Conservation (phyloP, 1,140 invertebrate species). For the Anoplolepis gracilipes region DNA sequence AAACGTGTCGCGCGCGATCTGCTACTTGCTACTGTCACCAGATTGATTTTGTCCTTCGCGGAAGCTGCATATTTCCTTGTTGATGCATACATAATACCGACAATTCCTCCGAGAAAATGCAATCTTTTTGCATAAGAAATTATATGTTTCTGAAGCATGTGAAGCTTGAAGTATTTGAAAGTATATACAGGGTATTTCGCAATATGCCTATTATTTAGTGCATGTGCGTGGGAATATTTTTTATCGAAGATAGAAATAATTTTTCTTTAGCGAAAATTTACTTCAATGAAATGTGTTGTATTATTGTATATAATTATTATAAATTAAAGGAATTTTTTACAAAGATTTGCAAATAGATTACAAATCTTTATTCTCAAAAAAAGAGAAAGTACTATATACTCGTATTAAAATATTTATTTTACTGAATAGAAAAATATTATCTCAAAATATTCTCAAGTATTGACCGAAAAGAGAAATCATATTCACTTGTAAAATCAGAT, state of each 20-base stretch:
- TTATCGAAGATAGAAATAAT: background rate
- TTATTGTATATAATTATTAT: too few relatives aligned
- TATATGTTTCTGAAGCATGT: background rate
- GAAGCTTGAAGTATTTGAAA: slow-evolving; percentile 18
- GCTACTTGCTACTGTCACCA: slow-evolving; percentile 11
- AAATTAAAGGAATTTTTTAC: too few relatives aligned
- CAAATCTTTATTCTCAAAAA: too few relatives aligned
- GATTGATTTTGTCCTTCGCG: slow-evolving; percentile 54
- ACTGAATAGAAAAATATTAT: background rate
- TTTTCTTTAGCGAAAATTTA: background rate
- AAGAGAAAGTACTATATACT: background rate
- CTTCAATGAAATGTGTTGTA: too few relatives aligned
- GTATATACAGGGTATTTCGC: background rate
- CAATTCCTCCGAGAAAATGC: slow-evolving; percentile 34
- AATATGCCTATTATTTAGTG: background rate
- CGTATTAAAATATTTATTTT: slow-evolving; percentile 3
- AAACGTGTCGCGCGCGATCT: background rate
- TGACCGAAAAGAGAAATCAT: too few relatives aligned
- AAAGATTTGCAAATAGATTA: background rate
- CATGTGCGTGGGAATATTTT: background rate
- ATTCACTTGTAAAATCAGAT: too few relatives aligned
- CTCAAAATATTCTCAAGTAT: too few relatives aligned
- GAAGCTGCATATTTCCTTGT: slow-evolving; percentile 32
- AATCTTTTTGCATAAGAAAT: slow-evolving; percentile 37
- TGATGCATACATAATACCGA: slow-evolving; percentile 10